Evolutionary conservation across 2,888 invertebrate species (phyloP), one percentile per base, ranked within the genome.

Genomic region (Hypselothyrea guttata): DNA sequence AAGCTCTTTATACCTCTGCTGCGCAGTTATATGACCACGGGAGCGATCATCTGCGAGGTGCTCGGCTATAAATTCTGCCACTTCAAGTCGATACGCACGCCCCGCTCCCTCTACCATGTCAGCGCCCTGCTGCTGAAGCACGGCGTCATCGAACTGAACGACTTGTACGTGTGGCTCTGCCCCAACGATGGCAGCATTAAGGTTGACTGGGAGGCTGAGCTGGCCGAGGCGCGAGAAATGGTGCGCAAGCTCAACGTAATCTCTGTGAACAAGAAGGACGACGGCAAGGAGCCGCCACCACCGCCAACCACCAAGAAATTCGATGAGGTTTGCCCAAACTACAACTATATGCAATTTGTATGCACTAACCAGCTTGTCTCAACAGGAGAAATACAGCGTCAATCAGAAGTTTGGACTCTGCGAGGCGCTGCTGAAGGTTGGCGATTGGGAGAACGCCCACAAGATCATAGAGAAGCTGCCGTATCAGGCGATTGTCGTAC

Each of bases 371-470:
- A 9, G 0, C 15, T 5, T 37, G 1, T 37, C 15, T n/a, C 4
- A 1, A 15, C 5, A 88, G 84, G 89, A 89, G 18, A 89, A 88
- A 54, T 89, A 88, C 56, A 72, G 87, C 71, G 72, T 89, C 72
- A 99, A 99, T 91, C 98, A 99, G 90, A 99, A 99, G 90, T 93
- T 98, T 79, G 96, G 97, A 18, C 91, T 99, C 16, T 95, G 97
- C 81, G 96, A 97, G 88, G 97, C 98, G 0, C 90, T 98, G 42
- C 89, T 99, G 7, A 93, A 93, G 67, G 93, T 97, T 70, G 98
- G 97, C 1, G 97, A 97, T 77, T 99, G 98, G 98, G 92, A 93
- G 12, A 95, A 95, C 84, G 97, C 97, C 2, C 92, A 94, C 62
- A 92, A 92, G 69, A 91, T 99, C 56, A 93, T 96, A 22, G 94